Conservation (phyloP, 2,888 invertebrate species). For the Drosophila sordidapex region DNA sequence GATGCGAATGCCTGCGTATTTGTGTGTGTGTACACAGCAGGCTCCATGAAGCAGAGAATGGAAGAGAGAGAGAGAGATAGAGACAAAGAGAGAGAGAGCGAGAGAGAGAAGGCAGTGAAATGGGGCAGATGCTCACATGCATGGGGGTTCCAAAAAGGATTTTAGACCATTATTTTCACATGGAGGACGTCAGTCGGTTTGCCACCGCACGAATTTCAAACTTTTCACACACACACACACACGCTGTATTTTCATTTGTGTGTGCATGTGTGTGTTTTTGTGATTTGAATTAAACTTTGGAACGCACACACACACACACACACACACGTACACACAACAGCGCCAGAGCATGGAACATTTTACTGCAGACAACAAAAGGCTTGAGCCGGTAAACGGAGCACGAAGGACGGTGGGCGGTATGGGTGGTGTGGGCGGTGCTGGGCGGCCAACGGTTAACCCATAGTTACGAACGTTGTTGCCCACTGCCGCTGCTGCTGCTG, state of each 20-base stretch:
- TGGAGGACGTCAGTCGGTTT: conserved; percentile 74
- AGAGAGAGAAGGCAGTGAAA: background rate
- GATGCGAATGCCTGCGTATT: conserved; percentile 19
- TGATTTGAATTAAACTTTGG: conserved; percentile 81
- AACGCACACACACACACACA: conserved; percentile 38
- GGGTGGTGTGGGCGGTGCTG: conserved; percentile 7
- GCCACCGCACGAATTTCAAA: conserved; percentile 79
- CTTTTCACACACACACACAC: conserved; percentile 61
- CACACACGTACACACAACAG: conserved; percentile 34
- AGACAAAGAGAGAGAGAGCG: background rate
- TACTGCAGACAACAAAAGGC: conserved; percentile 78
- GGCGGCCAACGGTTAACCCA: conserved; percentile 39
- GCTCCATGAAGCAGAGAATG: conserved; percentile 8
- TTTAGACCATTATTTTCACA: conserved; percentile 78
- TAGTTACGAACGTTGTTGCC: conserved; percentile 53
- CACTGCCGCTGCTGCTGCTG: conserved; percentile 11
- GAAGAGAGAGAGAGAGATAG: conserved; percentile 1
- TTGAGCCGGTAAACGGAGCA: conserved; percentile 57
- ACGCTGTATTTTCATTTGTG: conserved; percentile 48
- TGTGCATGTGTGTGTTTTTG: conserved; percentile 65
- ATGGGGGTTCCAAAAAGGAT: conserved; percentile 70
- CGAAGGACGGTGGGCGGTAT: conserved; percentile 7
- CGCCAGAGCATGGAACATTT: conserved; percentile 69
- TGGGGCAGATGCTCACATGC: conserved; percentile 33
- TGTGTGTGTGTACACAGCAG: conserved; percentile 29